Percentiles rank a stretch among this genome's conserved stretches.
Evolutionary conservation across 2,888 invertebrate species (phyloP).

Genomic region (Nudaria mundana): DNA sequence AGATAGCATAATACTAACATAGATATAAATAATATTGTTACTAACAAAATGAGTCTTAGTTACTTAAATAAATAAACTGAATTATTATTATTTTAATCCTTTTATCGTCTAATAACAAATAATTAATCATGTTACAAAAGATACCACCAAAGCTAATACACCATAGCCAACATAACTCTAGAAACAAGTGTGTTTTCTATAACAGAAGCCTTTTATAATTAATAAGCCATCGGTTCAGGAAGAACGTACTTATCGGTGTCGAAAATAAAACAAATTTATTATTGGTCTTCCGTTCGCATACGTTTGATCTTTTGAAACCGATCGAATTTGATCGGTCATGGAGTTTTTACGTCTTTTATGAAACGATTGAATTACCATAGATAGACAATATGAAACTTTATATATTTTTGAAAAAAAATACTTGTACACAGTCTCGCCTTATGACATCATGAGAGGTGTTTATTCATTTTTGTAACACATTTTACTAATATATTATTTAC

Average conservation of each 20-base stretch:
- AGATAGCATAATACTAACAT: too few species aligned
- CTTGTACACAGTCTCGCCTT: too few species aligned
- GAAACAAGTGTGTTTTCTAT: constrained; percentile 1
- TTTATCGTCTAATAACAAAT: neutral
- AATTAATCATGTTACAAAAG: neutral
- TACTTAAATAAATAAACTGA: too few species aligned
- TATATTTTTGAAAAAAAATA: neutral
- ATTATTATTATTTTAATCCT: neutral
- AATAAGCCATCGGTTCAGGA: constrained; percentile 25
- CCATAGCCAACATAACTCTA: neutral
- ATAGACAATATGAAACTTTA: neutral
- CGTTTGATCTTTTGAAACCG: constrained; percentile 30
- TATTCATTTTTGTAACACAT: too few species aligned
- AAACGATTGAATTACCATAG: neutral
- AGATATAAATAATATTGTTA: too few species aligned
- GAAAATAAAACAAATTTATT: constrained; percentile 36
- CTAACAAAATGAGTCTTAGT: too few species aligned
- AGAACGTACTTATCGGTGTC: constrained; percentile 32
- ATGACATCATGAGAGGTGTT: too few species aligned
- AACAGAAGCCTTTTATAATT: constrained; percentile 16
- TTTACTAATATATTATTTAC: too few species aligned
- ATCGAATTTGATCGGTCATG: neutral
- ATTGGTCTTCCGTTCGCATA: constrained; percentile 26
- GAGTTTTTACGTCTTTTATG: constrained; percentile 1
- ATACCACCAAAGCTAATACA: neutral